Evolutionary conservation across 2,888 invertebrate genomes (phyloP), one percentile per base, ranked within the genome.

Genomic region (Tribolium freemani): DNA sequence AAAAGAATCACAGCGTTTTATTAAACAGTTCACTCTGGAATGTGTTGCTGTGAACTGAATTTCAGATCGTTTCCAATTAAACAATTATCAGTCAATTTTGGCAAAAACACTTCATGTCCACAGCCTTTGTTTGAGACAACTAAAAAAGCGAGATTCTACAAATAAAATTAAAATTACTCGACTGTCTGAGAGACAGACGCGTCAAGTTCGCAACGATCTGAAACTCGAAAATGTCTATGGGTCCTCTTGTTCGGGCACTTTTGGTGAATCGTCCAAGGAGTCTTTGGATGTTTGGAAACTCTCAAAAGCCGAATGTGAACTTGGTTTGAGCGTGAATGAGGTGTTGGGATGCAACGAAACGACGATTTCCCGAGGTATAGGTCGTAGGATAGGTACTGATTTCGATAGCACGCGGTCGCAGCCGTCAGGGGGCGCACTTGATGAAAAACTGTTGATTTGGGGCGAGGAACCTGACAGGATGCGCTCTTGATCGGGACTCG

Each of bases 381-480:
- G 68, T 48, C 51, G 66, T 26, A 73, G 63, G 13, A 73, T 73
- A 16, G 73, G 73, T 54, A 73, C 73, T 13, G 90, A 90, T 86
- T 92, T 93, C 75, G 94, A 88, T 84, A 90, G 92, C 77, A 94
- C 93, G 88, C 93, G 93, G 89, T 96, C 95, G 89, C 95, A 96
- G 83, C 96, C 96, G 89, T 96, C 95, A 20, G 96, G 96, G 60
- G 96, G 96, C 87, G 95, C 95, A 63, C 96, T 89, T 45, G 95
- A 94, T 83, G 95, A 89, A 87, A 95, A 95, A 83, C 92, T 91
- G 86, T 95, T 94, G 84, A 95, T 94, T 85, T 94, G 93, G 45
- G 95, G 95, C 74, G 95, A 95, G 72, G 94, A 93, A 64, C 93
- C 94, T 71, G 92, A 91, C 90, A 78, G 90, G 90, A 68, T 31